Conservation (phyloP, 1,140 invertebrate genomes). For the Drosophila takahashii region DNA sequence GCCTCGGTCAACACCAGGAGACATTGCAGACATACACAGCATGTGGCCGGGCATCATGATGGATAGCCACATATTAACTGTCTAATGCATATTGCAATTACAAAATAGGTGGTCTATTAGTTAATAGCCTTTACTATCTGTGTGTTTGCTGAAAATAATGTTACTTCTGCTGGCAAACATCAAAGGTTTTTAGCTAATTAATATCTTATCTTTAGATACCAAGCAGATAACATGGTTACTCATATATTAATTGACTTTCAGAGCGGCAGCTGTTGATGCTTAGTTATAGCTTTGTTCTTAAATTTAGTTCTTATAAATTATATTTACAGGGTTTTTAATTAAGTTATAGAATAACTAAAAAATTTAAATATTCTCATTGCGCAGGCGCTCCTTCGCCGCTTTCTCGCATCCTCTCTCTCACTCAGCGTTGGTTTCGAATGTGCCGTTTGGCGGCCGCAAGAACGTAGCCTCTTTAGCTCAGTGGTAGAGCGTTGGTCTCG, state of each 20-base stretch:
- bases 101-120: constrained; percentile 40
- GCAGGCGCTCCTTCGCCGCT: constrained; percentile 35
- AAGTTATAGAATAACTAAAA: background rate
- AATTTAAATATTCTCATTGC: constrained; percentile 30
- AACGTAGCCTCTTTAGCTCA: constrained; percentile 93
- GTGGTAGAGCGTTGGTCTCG: constrained; percentile 97
- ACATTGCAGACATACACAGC: constrained; percentile 10
- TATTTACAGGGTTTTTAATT: background rate
- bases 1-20: constrained; percentile 34
- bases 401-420: background rate
- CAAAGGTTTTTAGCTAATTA: constrained; percentile 15
- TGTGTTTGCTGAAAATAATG: constrained; percentile 5
- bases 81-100: constrained; percentile 55
- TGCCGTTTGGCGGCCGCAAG: constrained; percentile 35
- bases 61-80: constrained; percentile 47
- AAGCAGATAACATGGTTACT: background rate
- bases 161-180: background rate
- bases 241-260: background rate
- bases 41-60: constrained; percentile 31
- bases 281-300: background rate
- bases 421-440: constrained; percentile 6
- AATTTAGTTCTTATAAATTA: too few species aligned
- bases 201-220: constrained; percentile 34
- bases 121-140: constrained; percentile 20
- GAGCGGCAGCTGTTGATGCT: background rate